Evolutionary conservation across 2,113 vertebrate species (phyloP).

Genomic region (Rhombomys opimus): DNA sequence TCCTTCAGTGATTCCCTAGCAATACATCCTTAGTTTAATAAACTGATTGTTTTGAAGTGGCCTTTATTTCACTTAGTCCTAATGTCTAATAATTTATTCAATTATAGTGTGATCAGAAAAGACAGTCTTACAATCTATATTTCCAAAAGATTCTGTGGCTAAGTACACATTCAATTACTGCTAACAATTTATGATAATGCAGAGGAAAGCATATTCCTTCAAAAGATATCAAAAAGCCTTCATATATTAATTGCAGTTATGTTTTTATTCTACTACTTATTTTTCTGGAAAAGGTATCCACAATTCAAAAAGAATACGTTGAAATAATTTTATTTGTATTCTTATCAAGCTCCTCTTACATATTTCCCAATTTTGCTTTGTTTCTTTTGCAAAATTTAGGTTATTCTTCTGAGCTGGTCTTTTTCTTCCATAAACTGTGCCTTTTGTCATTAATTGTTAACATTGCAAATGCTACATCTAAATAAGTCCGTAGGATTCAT

Average conservation of each 20-base stretch:
- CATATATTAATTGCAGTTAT: not conserved
- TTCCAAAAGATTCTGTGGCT: not conserved
- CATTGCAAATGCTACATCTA: not conserved
- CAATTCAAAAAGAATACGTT: not conserved
- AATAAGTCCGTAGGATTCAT: not conserved
- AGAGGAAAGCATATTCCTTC: not conserved
- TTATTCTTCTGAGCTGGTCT: not conserved
- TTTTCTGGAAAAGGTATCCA: not conserved
- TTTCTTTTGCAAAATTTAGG: not conserved
- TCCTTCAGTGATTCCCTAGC: not conserved
- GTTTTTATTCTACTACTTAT: not conserved
- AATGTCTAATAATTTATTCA: not conserved
- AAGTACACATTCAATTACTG: not conserved
- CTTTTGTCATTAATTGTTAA: not conserved
- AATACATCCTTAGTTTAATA: not conserved
- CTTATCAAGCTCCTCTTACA: not conserved
- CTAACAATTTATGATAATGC: constrained; percentile 2
- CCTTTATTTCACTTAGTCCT: not conserved
- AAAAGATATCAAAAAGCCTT: not conserved
- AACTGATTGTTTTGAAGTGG: not conserved
- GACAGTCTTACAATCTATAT: not conserved
- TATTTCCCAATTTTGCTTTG: not conserved
- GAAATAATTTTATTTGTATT: not conserved
- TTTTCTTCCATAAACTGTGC: not conserved
- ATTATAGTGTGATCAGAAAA: not conserved